Base-by-base conservation (phyloP, 2,797 vertebrate species). In the Adelosebastes latens region DNA sequence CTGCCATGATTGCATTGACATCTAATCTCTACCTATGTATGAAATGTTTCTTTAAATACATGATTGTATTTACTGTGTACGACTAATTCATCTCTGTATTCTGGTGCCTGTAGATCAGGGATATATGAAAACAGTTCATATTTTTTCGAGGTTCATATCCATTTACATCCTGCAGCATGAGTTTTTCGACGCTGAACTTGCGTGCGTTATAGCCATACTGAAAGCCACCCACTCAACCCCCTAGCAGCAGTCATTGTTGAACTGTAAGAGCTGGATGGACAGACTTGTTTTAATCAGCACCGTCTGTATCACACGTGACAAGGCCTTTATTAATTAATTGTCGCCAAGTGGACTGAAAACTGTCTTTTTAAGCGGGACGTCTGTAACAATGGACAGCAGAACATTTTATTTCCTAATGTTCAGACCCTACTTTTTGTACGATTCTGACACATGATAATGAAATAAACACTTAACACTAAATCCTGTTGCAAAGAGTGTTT, bases 371-470 rank as follows among this genome's bases (percentile, higher is more conserved):
- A 87, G 85, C 62, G 9, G 74, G 79, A 75, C 8, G 64, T 85
- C 88, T 85, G 79, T 82, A 87, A 83, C 49, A 65, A 65, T 74
- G 83, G 61, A 87, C 66, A 67, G 65, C 65, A 87, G 72, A 86
- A 82, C 83, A 39, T 42, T 85, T 79, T 83, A 85, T 87, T 88
- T 89, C 65, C 25, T 79, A 83, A 89, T 82, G 82, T 88, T 91
- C 81, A 83, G 81, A 84, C 71, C 29, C 65, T 83, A 89, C 86
- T 91, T 94, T 72, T 94, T 94, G 86, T 94, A 94, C 88, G 73
- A 84, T 90, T 94, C 85, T 87, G 77, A 93, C 72, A 89, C 73
- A 63, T 87, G 77, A 83, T 86, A 87, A 90, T 90, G 86, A 91
- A 92, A 91, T 87, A 89, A 91, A 91, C 79, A 86, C 79, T 78